A percentile compares a stretch with the other conserved stretches of the same genome.
Evolutionary conservation across 2,888 invertebrate genomes (phyloP).

Genomic region (Linyphia triangularis): DNA sequence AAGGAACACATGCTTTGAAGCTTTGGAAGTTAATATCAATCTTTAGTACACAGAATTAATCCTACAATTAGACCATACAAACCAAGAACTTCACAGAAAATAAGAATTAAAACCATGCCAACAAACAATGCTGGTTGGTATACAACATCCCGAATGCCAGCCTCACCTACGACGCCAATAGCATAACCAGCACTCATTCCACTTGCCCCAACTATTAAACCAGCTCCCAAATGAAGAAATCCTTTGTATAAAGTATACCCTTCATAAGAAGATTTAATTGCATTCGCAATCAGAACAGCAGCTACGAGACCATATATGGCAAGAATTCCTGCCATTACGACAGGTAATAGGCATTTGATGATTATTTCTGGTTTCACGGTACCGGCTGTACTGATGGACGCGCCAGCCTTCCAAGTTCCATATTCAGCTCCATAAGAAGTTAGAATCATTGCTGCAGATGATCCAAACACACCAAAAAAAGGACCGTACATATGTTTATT

Average conservation of each 20-base stretch:
- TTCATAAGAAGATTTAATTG: constrained; percentile 83
- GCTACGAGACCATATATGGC: constrained; percentile 99
- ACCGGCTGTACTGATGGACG: constrained; percentile 99
- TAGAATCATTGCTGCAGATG: constrained; percentile 99
- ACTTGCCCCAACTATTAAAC: constrained; percentile 97
- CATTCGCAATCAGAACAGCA: constrained; percentile 97
- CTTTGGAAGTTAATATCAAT: constrained; percentile 5
- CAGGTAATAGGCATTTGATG: constrained; percentile 99
- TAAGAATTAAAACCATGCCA: constrained; percentile 99
- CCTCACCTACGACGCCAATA: constrained; percentile 99
- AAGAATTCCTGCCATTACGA: constrained; percentile 99
- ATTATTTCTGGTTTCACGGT: constrained; percentile 99
- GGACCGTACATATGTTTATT: constrained; percentile 88
- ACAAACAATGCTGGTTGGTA: constrained; percentile 99
- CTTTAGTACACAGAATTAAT: constrained; percentile 87
- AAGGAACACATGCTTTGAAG: too few species aligned
- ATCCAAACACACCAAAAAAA: constrained; percentile 99
- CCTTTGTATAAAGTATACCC: constrained; percentile 85
- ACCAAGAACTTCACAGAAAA: constrained; percentile 99
- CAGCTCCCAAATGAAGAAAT: constrained; percentile 97
- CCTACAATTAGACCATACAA: constrained; percentile 99
- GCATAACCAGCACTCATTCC: constrained; percentile 99
- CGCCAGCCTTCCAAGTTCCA: constrained; percentile 99
- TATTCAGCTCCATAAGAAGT: constrained; percentile 99
- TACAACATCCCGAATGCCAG: constrained; percentile 98